These are phyloP conservation scores for Pyrocoelia pectoralis DNA, from an alignment of 2,888 invertebrate genomes.

Conservation along the genomic window DNA sequence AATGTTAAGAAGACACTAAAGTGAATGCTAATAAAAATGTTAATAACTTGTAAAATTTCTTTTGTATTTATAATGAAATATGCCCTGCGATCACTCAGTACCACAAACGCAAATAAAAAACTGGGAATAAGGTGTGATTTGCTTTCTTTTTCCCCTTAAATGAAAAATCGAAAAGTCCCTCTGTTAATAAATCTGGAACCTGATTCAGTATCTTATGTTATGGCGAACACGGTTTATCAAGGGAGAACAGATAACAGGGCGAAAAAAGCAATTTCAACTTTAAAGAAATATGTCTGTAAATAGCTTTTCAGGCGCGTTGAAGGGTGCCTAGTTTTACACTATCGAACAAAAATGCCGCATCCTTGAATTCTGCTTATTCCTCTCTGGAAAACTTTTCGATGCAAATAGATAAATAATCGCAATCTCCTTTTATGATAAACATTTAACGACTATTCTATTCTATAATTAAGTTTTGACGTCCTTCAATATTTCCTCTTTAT, in stretches of 20 bases:
- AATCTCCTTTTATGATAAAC: background rate
- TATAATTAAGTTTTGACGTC: background rate
- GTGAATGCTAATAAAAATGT: background rate
- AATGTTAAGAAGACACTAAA: background rate
- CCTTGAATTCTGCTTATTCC: no score
- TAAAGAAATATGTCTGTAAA: background rate
- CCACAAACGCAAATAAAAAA: no score
- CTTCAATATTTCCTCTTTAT: constrained; percentile 5
- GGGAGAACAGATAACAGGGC: background rate
- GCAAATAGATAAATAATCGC: background rate
- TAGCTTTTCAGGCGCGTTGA: background rate
- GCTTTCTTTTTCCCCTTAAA: background rate
- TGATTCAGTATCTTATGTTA: no score
- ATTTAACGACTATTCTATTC: background rate
- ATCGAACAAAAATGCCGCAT: no score
- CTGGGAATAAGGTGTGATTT: background rate
- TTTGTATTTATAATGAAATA: background rate
- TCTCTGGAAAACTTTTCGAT: background rate
- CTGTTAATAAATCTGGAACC: background rate
- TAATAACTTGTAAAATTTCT: background rate
- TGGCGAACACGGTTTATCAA: background rate
- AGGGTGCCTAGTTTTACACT: background rate
- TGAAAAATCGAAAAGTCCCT: background rate
- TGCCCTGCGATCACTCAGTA: no score
- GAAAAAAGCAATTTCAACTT: background rate